Base-by-base conservation (phyloP, 2,888 invertebrate genomes). In the Lycocerus yunnanus region DNA sequence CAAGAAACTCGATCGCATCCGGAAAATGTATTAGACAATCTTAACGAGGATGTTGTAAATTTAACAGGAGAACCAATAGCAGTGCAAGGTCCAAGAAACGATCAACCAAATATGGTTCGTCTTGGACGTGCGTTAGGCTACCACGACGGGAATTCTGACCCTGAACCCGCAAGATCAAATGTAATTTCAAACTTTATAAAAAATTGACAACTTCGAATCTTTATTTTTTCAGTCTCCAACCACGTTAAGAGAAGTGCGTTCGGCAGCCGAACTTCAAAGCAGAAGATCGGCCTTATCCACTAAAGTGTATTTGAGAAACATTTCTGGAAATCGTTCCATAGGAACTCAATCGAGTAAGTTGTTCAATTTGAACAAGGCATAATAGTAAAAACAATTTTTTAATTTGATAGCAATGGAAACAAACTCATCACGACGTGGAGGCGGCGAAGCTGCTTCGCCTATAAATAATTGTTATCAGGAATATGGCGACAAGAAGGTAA, bases 171-270 rank as follows among this genome's bases (percentile, higher is more conserved):
- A 6, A 43, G 43, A 43, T 43, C 43, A 43, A 43, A 8, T n/a
- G 43, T 43, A 43, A 43, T n/a, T 6, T 1, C 6, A n/a, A 8
- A 6, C 2, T 43, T n/a, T 8, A 43, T 8, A 8, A 43, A 43
- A 43, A 43, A 1, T n/a, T 5, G n/a, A 43, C n/a, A 0, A 8
- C n/a, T 43, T 0, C 11, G 16, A 16, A 15, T 58, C 21, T 15
- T 14, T 13, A 68, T 4, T n/a, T 63, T 58, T 66, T 1, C 60
- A 72, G 71, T 72, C 71, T 16, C 27, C 71, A 3, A 71, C 27
- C 1, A 13, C 11, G 13, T 16, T 67, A 13, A 14, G 71, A 60
- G 15, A 27, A 24, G 63, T 68, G 3, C 68, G 24, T 15, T 68
- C 72, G 15, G 58, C 27, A 27, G 27, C 68, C 5, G 58, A 43